These are phyloP conservation scores for Folsomia manolachei DNA, from an alignment of 2,888 invertebrate genomes.

Conservation along the genomic window DNA sequence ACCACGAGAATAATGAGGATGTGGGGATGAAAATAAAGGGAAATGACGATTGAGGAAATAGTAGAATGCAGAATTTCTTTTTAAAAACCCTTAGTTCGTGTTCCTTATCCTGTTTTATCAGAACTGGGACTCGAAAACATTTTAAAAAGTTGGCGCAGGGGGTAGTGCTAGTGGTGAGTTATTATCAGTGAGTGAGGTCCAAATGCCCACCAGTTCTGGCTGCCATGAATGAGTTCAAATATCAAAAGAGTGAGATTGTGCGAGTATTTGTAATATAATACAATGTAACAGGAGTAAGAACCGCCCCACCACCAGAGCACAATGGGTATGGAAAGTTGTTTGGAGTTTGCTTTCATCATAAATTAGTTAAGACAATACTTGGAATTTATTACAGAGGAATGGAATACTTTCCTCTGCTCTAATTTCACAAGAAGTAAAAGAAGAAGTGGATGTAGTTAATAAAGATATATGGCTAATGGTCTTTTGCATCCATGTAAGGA, in stretches of 20 bases:
- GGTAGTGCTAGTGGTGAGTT: background rate
- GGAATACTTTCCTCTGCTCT: conserved; percentile 9
- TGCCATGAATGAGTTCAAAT: background rate
- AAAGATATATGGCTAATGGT: conserved; percentile 36
- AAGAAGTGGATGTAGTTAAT: conserved; percentile 23
- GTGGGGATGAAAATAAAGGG: no score
- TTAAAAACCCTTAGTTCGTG: no score
- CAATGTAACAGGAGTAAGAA: no score
- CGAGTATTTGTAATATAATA: background rate
- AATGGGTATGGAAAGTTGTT: background rate
- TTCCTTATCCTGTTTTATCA: no score
- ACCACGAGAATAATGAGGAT: background rate
- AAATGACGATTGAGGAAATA: no score
- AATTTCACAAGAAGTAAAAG: background rate
- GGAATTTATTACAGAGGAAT: conserved; percentile 30
- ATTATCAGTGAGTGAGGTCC: background rate
- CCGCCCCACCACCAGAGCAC: no score
- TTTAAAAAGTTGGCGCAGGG: no score
- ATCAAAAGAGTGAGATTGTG: background rate
- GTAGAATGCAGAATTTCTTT: no score
- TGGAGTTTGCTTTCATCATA: conserved; percentile 22
- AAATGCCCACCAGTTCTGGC: no score
- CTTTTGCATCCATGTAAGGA: background rate
- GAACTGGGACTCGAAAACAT: no score
- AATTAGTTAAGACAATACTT: conserved; percentile 43